Conservation (phyloP, 2,888 invertebrate genomes). For the Tiliacea aurago region DNA sequence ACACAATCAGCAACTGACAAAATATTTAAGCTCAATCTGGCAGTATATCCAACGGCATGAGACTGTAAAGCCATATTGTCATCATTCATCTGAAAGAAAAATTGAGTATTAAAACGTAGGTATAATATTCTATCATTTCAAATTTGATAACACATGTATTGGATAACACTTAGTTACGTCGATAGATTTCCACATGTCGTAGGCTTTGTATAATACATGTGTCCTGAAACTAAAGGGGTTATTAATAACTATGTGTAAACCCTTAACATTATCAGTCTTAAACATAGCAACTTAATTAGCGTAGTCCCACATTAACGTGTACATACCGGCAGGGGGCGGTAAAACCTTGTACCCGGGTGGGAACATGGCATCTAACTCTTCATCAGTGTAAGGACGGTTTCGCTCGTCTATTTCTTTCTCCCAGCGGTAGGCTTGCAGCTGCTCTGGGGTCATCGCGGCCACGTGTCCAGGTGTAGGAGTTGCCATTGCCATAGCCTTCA, state of each 20-base stretch:
- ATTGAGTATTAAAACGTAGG: conserved; percentile 83
- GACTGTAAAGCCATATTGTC: conserved; percentile 85
- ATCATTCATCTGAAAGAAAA: conserved; percentile 90
- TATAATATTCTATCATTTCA: conserved; percentile 73
- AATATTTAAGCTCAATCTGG: conserved; percentile 78
- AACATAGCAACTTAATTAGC: conserved; percentile 58
- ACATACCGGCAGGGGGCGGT: conserved; percentile 96
- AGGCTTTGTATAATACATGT: conserved; percentile 85
- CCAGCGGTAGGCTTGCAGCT: conserved; percentile 99
- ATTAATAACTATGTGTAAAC: conserved; percentile 86
- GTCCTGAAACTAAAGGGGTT: conserved; percentile 88
- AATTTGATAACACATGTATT: conserved; percentile 83
- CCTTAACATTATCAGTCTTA: conserved; percentile 62
- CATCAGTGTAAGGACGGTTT: conserved; percentile 98
- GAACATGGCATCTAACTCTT: conserved; percentile 99
- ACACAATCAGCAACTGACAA: conserved; percentile 72
- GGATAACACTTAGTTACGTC: conserved; percentile 69
- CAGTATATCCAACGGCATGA: conserved; percentile 84
- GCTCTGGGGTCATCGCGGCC: conserved; percentile 99
- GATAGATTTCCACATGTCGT: conserved; percentile 74
- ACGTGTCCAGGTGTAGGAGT: conserved; percentile 99
- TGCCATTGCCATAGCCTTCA: conserved; percentile 99
- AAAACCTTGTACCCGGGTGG: conserved; percentile 99
- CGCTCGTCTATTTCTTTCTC: conserved; percentile 99
- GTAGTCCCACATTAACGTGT: conserved; percentile 59